phyloP scores from a whole-genome alignment of 2,797 vertebrate genomes.

The Ceryle rudis region DNA sequence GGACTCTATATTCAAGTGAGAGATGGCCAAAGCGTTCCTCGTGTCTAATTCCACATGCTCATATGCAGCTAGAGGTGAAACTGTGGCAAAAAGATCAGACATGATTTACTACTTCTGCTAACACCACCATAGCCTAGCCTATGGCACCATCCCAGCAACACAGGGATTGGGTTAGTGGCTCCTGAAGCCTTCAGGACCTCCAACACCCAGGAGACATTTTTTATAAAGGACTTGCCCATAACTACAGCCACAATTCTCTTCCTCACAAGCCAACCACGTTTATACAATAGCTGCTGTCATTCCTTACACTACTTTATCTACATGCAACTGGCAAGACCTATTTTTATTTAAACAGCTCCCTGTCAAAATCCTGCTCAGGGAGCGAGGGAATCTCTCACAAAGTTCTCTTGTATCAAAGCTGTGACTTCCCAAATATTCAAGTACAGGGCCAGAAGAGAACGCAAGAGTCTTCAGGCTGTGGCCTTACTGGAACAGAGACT shows the following conservation, averaged over 20 bases:
- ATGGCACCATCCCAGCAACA: not conserved
- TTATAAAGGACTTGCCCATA: not conserved
- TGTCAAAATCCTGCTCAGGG: not conserved
- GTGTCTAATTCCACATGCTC: not conserved
- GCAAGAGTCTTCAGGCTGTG: accelerated
- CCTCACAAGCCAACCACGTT: not conserved
- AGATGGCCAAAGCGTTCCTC: not conserved
- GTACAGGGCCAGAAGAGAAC: not conserved
- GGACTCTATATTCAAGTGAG: not conserved
- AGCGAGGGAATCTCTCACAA: not conserved
- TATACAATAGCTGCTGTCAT: not conserved
- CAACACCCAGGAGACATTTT: not conserved
- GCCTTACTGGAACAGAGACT: not conserved
- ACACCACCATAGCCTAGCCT: not conserved
- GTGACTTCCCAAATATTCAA: not conserved
- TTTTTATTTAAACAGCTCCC: not conserved
- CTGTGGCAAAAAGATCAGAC: not conserved
- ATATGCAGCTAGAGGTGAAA: not conserved
- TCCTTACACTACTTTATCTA: not conserved
- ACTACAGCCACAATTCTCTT: not conserved
- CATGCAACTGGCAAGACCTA: not conserved
- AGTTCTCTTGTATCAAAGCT: not conserved
- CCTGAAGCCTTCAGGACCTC: not conserved
- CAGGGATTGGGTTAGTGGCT: not conserved
- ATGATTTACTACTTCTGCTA: not conserved